Evolutionary conservation across 1,140 invertebrate species (phyloP), one percentile per base, ranked within the genome.

Genomic region (Lutraria rhynchaena): DNA sequence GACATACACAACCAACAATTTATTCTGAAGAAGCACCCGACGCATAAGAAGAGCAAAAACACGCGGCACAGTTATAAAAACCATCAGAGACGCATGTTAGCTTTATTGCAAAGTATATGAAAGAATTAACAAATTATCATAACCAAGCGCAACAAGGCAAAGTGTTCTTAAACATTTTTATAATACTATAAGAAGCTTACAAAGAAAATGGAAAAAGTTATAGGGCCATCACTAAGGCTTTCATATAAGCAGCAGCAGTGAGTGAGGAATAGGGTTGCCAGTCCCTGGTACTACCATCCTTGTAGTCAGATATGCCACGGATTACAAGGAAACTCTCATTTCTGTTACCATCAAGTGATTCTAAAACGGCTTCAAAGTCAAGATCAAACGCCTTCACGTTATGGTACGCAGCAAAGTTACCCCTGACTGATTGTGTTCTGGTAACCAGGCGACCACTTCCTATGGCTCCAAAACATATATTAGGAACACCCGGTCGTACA

Each of bases 261-360:
- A 99, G 93, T 0, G 97, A 95, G 0, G 98, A 95, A 91, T 97
- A 98, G 0, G 97, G 96, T 90, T 99, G 98, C 98, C 98, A 99
- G 88, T 98, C 97, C 88, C 97, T 96, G 65, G 95, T 95, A 0
- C 95, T 96, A 5, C 99, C 99, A 89, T 99, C 98, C 89, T 96
- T 96, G 91, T 99, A 99, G 92, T 99, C 99, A 11, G 97, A 95
- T 86, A 99, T 97, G 77, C 98, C 96, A 90, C 95, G 92, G 76
- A 96, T 93, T 33, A 95, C 89, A 1, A 98, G 94, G 92, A 94
- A 95, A 82, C 93, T 94, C 84, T 99, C 97, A 86, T 98, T 96
- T 83, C 98, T 95, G 91, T 99, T 99, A 17, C 99, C 99, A 75
- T 97, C 95, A 83, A 99, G 88, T 0, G 93, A 91, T 63, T 93